Base-by-base conservation (phyloP, 2,797 vertebrate species). In the Pitangus sulphuratus region DNA sequence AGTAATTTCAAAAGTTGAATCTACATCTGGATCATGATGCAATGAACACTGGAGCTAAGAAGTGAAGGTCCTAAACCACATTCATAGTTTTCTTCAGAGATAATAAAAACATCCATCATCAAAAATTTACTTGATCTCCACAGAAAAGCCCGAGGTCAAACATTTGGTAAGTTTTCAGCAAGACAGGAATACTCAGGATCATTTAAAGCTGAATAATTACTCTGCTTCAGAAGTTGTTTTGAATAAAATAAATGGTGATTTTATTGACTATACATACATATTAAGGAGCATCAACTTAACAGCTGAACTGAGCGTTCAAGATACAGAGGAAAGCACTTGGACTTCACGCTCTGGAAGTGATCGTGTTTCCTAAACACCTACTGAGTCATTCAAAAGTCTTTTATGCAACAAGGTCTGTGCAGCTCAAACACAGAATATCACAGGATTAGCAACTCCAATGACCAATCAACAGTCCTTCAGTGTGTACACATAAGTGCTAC, bases 21-120 rank as follows among this genome's bases (percentile, higher is more conserved):
- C 70, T 71, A 91, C 95, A 95, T 87, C 83, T 97, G 93, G 69
- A 93, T 84, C 54, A 51, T 54, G 89, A 93, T 65, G 87, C 72
- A 95, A 87, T 69, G 53, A 95, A 94, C 45, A 54, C 19, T 9
- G 33, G 14, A 65, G 48, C 72, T 88, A 86, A 88, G 69, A 93
- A 78, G 45, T 40, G 30, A 90, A 93, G 61, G 65, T 75, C 61
- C 65, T 87, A 89, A 95, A 84, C 87, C 31, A 53, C 83, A 79
- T 30, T 37, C 74, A 78, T 16, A 50, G 25, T 65, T 90, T 86
- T 93, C 74, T 84, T 92, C 65, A 76, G 54, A 91, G 85, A 82
- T 22, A 56, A 95, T 76, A 90, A 76, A 89, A 88, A 85, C 82
- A 95, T 69, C 51, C 69, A 78, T 78, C 86, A 84, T 35, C 50